phyloP scores from a whole-genome alignment of 2,113 vertebrate genomes.

The Kryptolebias marmoratus region DNA sequence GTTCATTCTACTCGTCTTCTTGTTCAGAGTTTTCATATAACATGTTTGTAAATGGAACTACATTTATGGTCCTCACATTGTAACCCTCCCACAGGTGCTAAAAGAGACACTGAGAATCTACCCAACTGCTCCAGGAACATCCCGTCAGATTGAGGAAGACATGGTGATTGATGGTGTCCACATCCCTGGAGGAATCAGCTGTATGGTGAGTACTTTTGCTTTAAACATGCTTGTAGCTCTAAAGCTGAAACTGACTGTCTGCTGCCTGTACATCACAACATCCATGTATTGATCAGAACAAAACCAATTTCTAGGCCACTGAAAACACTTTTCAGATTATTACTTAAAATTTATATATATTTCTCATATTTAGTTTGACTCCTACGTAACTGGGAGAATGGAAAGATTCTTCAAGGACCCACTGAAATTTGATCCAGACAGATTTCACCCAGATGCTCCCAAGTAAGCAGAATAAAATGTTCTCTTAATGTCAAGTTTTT shows the following conservation, averaged over 20 bases:
- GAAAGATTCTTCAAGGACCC: conserved; percentile 88
- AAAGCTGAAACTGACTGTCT: neutral
- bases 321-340: neutral
- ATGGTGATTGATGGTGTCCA: conserved; percentile 76
- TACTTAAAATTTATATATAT: neutral
- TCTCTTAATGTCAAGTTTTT: neutral
- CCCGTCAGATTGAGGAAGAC: conserved; percentile 81
- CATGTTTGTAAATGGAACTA: neutral
- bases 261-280: too few relatives aligned
- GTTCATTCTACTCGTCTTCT: neutral
- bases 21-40: neutral
- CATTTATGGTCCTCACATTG: neutral
- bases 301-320: too few relatives aligned
- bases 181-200: conserved; percentile 74
- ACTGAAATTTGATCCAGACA: too few relatives aligned
- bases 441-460: conserved; percentile 80
- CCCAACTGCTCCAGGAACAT: conserved; percentile 79
- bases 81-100: conserved; percentile 79
- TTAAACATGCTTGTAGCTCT: neutral
- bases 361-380: conserved; percentile 80
- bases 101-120: conserved; percentile 91
- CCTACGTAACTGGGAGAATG: conserved; percentile 84
- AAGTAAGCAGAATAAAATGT: conserved; percentile 79
- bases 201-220: conserved; percentile 48
- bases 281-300: too few relatives aligned